Percentiles rank a stretch among this genome's conserved stretches.
These are phyloP conservation scores for Galerucella pusilla DNA, from an alignment of 2,888 invertebrate genomes.

Conservation along the genomic window DNA sequence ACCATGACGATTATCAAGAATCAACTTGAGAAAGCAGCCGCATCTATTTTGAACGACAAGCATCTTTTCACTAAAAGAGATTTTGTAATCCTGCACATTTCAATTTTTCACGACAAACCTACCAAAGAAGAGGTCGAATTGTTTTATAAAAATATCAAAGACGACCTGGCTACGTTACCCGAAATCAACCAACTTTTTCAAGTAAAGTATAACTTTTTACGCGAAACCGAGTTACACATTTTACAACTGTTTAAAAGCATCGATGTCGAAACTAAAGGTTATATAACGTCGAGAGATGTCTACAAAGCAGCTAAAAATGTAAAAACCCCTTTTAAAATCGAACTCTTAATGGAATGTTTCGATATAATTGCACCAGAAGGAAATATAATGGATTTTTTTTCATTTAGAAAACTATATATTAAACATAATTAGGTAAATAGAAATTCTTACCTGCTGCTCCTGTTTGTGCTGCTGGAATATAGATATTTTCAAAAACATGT, in stretches of 20 bases:
- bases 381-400: slow-evolving; percentile 44
- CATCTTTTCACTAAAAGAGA: slow-evolving; percentile 29
- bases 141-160: slow-evolving; percentile 33
- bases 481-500: slow-evolving; percentile 90
- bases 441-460: slow-evolving; percentile 68
- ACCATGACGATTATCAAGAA: slow-evolving; percentile 6
- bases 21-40: slow-evolving; percentile 23
- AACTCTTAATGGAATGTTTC: slow-evolving; percentile 42
- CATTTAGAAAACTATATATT: slow-evolving; percentile 38
- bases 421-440: slow-evolving; percentile 24
- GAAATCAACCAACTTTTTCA: slow-evolving; percentile 30
- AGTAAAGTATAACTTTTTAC: slow-evolving; percentile 33
- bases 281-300: slow-evolving; percentile 38
- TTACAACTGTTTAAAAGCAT: slow-evolving; percentile 40
- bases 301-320: slow-evolving; percentile 32
- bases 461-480: slow-evolving; percentile 91
- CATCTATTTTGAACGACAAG: slow-evolving; percentile 30
- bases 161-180: slow-evolving; percentile 15
- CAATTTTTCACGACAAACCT: slow-evolving; percentile 41
- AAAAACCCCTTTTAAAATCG: slow-evolving; percentile 29
- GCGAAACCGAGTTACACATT: slow-evolving; percentile 40
- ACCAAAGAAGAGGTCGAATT: slow-evolving; percentile 35
- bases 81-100: slow-evolving; percentile 37
- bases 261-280: slow-evolving; percentile 39
- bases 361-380: slow-evolving; percentile 36